Conservation (phyloP, 2,797 vertebrate genomes). For the Pangasius mekongensis region DNA sequence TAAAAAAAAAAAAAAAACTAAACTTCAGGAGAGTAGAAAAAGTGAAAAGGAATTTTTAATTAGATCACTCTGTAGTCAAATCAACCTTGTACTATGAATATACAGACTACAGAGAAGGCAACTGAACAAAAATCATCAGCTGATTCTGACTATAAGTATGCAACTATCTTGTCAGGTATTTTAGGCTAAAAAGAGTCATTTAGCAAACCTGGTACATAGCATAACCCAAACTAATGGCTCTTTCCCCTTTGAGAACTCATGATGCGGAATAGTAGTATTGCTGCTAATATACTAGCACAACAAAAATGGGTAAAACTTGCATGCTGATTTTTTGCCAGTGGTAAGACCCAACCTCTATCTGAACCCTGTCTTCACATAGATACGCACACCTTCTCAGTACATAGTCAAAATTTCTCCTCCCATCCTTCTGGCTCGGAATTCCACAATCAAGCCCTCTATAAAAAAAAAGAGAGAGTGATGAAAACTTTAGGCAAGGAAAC, state of each 20-base stretch:
- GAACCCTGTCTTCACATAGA: conserved; percentile 23
- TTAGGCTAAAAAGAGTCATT: neutral
- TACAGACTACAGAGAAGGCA: neutral
- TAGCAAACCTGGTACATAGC: neutral
- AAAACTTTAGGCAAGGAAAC: conserved; percentile 30
- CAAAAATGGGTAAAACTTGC: neutral
- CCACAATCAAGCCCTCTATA: conserved; percentile 16
- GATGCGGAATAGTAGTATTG: neutral
- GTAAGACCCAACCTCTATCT: conserved; percentile 27
- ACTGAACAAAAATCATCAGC: neutral
- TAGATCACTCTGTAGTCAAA: neutral
- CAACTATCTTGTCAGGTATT: too few species aligned
- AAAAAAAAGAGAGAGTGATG: conserved; percentile 28
- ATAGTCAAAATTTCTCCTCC: conserved; percentile 7
- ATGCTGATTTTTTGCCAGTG: neutral
- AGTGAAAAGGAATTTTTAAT: conserved; percentile 1
- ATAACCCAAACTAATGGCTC: neutral
- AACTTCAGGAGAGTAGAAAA: neutral
- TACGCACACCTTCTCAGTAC: neutral
- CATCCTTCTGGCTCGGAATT: conserved; percentile 38
- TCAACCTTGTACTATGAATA: neutral
- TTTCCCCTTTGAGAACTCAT: neutral
- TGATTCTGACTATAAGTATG: neutral
- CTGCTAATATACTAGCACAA: neutral
- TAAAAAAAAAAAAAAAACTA: conserved; percentile 1